Evolutionary conservation across 2,888 invertebrate genomes (phyloP), one percentile per base, ranked within the genome.

Genomic region (Cantharis flavilabris): DNA sequence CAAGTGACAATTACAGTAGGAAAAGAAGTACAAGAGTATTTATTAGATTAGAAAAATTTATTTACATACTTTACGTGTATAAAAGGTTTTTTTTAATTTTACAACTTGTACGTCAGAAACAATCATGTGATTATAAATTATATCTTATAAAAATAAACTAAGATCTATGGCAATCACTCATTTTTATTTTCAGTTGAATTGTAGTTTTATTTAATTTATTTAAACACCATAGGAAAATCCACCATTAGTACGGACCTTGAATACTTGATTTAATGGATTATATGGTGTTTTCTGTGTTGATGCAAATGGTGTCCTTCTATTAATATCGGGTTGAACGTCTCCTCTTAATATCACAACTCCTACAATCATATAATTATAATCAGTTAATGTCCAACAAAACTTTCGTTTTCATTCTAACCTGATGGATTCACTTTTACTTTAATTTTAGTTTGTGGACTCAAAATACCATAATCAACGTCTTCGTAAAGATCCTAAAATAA

Each of bases 371-470:
- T 16, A 16, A 63, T 74, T 63, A 62, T 63, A 74, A 62, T 33
- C 14, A 67, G 64, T 70, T 26, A 73, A 63, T 69, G 69, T 72
- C 65, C 73, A 73, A 69, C 71, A 75, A 77, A 67, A 70, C 71
- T 67, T 49, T 26, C 73, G 73, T 72, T 75, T 72, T 77, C 18
- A 74, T 72, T 83, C 82, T 88, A 91, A 91, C 96, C 96, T 88
- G 96, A 96, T 83, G 97, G 97, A 89, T 97, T 97, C 63, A 97
- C 96, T 92, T 96, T 96, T 81, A 97, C 96, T 91, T 96, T 96
- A 86, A 97, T 96, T 90, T 96, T 96, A 70, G 96, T 96, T 86
- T 94, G 94, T 30, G 96, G 94, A 64, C 94, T 93, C 71, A 97
- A 88, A 80, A 96, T 91, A 73, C 96, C 96, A 85, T 96, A 96